A percentile compares a stretch with the other conserved stretches of the same genome.
phyloP scores from a whole-genome alignment of 2,113 vertebrate species.

The Rhineura floridana region DNA sequence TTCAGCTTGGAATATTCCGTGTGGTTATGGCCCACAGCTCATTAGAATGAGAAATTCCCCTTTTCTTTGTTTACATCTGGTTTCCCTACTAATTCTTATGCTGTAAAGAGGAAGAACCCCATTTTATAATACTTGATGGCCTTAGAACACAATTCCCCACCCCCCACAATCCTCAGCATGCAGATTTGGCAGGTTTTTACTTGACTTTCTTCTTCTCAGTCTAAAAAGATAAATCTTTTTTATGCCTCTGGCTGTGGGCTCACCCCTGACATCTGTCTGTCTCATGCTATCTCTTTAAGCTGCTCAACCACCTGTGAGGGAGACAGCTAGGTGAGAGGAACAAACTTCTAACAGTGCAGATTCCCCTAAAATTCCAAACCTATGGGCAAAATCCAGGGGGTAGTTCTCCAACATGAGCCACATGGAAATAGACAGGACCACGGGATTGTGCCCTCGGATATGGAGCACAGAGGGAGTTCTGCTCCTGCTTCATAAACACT shows the following conservation, averaged over 20 bases:
- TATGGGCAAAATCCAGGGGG: neutral
- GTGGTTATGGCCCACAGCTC: neutral
- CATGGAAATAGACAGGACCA: no score
- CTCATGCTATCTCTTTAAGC: constrained; percentile 7
- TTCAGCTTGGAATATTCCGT: neutral
- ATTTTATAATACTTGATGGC: neutral
- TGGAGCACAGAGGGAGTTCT: neutral
- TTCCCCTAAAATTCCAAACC: neutral
- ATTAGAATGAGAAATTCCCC: neutral
- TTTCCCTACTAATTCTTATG: neutral
- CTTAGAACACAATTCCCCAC: neutral
- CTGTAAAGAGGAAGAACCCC: neutral
- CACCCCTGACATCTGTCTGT: constrained; percentile 24
- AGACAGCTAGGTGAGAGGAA: neutral
- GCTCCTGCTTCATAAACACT: neutral
- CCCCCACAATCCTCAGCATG: neutral
- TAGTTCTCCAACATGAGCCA: neutral
- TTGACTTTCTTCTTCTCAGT: neutral
- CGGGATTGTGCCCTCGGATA: neutral
- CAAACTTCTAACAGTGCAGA: neutral
- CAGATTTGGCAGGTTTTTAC: constrained; percentile 6
- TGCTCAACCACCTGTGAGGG: constrained; percentile 8
- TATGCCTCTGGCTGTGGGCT: constrained; percentile 11
- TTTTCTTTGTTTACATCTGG: neutral
- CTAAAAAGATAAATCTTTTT: constrained; percentile 19